phyloP scores from a whole-genome alignment of 2,888 invertebrate species.

The Tiphia femorata region DNA sequence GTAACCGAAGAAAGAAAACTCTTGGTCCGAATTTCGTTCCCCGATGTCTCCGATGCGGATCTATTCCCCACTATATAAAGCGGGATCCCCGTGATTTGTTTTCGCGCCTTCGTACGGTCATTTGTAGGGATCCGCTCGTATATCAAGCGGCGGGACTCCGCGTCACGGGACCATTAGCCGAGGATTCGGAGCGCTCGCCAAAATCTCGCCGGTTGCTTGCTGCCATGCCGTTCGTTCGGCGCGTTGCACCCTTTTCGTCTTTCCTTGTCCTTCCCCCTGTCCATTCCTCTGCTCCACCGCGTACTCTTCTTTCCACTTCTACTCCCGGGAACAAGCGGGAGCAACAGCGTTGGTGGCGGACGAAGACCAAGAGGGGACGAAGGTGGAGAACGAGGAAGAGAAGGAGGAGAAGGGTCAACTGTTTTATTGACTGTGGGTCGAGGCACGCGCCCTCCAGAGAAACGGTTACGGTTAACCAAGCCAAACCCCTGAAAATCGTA shows the following conservation, averaged over 20 bases:
- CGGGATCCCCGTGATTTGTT: background rate
- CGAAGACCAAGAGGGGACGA: too few relatives aligned
- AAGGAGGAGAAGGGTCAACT: too few relatives aligned
- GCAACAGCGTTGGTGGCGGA: too few relatives aligned
- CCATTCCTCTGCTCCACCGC: too few relatives aligned
- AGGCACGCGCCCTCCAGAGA: constrained; percentile 52
- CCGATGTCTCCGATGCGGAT: constrained; percentile 22
- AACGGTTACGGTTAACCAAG: constrained; percentile 58
- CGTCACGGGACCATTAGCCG: constrained; percentile 23
- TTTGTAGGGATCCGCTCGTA: background rate
- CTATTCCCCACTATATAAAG: too few relatives aligned
- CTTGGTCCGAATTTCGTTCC: too few relatives aligned
- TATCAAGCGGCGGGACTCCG: background rate
- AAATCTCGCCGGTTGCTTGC: constrained; percentile 14
- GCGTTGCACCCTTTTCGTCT: constrained; percentile 26
- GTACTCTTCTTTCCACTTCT: too few relatives aligned
- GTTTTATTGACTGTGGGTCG: constrained; percentile 53
- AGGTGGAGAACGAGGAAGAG: too few relatives aligned
- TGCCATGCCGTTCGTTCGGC: constrained; percentile 14
- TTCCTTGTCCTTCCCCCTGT: constrained; percentile 38
- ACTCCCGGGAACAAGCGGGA: too few relatives aligned
- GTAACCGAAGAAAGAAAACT: too few relatives aligned
- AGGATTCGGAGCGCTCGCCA: constrained; percentile 27
- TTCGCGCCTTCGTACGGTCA: background rate
- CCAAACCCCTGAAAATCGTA: constrained; percentile 54